These are phyloP conservation scores for Heliothis subflexa DNA, from an alignment of 1,140 invertebrate genomes.

Conservation along the genomic window DNA sequence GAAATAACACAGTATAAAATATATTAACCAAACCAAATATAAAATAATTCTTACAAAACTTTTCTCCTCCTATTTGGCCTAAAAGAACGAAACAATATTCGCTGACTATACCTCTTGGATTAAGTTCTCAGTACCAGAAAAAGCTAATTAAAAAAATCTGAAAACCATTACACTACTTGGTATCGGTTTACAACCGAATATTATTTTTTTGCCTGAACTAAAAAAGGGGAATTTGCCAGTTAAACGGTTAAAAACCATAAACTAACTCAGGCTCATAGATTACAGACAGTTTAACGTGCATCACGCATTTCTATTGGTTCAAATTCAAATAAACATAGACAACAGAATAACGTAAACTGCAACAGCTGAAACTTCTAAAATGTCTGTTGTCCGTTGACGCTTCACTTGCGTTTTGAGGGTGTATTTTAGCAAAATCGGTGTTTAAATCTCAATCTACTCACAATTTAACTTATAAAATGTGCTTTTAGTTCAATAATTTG, in stretches of 20 bases:
- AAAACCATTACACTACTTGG: no score
- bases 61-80: no score
- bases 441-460: conserved; percentile 64
- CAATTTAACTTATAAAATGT: conserved; percentile 71
- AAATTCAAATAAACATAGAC: conserved; percentile 77
- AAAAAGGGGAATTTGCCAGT: neutral
- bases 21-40: no score
- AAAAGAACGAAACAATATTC: no score
- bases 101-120: no score
- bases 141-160: no score
- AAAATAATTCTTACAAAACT: no score
- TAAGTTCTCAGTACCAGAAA: no score
- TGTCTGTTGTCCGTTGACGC: conserved; percentile 84
- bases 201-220: neutral
- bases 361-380: conserved; percentile 83
- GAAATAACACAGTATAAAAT: no score
- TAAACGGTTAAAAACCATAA: conserved; percentile 32
- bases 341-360: conserved; percentile 76
- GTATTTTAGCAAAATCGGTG: conserved; percentile 63
- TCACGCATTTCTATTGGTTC: conserved; percentile 64
- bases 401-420: conserved; percentile 72
- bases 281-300: neutral
- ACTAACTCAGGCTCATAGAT: neutral
- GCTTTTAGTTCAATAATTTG: conserved; percentile 55
- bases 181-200: no score